These are phyloP conservation scores for Battus philenor DNA, from an alignment of 1,140 invertebrate genomes.

Conservation along the genomic window DNA sequence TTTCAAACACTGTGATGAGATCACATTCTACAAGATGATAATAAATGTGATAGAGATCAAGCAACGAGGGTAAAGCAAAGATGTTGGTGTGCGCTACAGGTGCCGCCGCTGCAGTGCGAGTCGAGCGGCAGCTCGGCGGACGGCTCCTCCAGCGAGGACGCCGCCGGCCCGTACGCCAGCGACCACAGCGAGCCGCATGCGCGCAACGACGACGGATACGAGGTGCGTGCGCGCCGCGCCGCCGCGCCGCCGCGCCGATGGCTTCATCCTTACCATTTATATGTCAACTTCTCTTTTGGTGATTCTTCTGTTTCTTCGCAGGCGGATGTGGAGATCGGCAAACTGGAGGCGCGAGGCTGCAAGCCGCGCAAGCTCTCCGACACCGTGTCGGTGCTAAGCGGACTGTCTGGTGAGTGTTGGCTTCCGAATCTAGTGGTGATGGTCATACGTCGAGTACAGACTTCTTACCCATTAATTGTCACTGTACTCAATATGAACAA, in stretches of 20 bases:
- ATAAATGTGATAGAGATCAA: too few relatives aligned
- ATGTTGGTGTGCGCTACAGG: constrained; percentile 28
- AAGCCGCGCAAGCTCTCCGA: constrained; percentile 36
- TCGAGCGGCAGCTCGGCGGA: constrained; percentile 54
- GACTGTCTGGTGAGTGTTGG: constrained; percentile 28
- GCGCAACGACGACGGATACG: constrained; percentile 80
- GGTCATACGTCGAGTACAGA: too few relatives aligned
- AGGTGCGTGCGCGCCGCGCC: constrained; percentile 34
- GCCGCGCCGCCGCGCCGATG: neutral
- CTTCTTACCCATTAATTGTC: too few relatives aligned
- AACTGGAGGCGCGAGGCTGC: constrained; percentile 35
- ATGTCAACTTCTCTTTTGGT: too few relatives aligned
- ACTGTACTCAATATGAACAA: too few relatives aligned
- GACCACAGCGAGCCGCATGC: constrained; percentile 62
- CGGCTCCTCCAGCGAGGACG: constrained; percentile 75
- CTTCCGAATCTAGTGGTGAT: too few relatives aligned
- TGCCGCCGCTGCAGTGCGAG: constrained; percentile 49
- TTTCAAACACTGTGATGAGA: too few relatives aligned
- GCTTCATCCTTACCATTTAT: too few relatives aligned
- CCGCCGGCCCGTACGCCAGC: constrained; percentile 69
- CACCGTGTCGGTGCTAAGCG: constrained; percentile 32
- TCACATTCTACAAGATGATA: too few relatives aligned
- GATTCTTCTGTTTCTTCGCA: constrained; percentile 22
- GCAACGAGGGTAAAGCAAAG: too few relatives aligned
- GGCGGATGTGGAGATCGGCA: constrained; percentile 62